Evolutionary conservation across 2,113 vertebrate species (phyloP), one percentile per base, ranked within the genome.

Genomic region (Chauna torquata): DNA sequence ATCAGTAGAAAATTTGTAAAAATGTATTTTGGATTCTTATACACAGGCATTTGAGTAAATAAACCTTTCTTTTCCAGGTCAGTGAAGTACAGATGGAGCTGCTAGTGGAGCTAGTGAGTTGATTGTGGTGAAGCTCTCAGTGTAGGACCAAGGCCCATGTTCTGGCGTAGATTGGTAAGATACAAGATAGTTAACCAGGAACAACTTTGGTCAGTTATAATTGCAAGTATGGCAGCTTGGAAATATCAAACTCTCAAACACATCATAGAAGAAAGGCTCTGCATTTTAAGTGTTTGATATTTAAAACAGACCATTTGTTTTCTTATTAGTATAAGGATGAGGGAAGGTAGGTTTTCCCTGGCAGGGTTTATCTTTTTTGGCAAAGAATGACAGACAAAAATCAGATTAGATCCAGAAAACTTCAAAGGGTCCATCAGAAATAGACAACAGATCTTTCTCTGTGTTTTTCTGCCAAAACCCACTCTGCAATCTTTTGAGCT

Each of bases 401-500:
- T 91, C 62, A 88, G 87, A 95, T 97, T 91, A 93, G 85, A 91
- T 96, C 94, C 97, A 97, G 96, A 97, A 96, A 92, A 96, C 95
- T 95, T 97, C 97, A 97, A 97, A 97, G 91, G 49, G 34, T 77
- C 91, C 84, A 88, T 94, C 17, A 87, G 18, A 94, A 97, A 97
- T 85, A 94, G 86, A 91, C 96, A 95, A 87, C 96, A 97, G 95
- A 96, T 84, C 81, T 95, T 91, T 92, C 72, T 93, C 57, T 96
- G 68, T 95, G 91, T 91, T 95, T 96, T 95, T 92, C 55, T 97
- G 95, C 97, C 96, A 97, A 91, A 96, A 90, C 16, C 44, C 77
- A 61, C 62, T 75, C 86, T 96, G 45, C 78, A 93, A 55, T 83
- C 89, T 95, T 95, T 78, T 91, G 69, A 96, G 86, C 49, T 93